These are phyloP conservation scores for Leptopilina clavipes DNA, from an alignment of 1,140 invertebrate genomes.

Conservation along the genomic window DNA sequence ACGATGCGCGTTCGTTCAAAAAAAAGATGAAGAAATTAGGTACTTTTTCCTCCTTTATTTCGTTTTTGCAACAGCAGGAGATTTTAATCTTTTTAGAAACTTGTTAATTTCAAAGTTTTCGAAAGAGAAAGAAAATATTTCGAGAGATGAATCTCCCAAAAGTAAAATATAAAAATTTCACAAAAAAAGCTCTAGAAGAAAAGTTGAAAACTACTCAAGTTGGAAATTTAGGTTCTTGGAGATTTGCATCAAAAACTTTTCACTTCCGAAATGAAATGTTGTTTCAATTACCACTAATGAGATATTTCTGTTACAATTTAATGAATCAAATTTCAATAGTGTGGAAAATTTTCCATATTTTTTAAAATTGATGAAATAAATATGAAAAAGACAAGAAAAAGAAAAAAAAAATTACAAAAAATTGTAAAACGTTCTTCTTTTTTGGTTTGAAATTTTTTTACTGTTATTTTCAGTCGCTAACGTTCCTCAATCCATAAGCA, in stretches of 20 bases:
- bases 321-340: too few relatives aligned
- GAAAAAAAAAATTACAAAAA: too few relatives aligned
- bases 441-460: too few relatives aligned
- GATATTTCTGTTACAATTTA: neutral
- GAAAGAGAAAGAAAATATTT: neutral
- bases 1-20: neutral
- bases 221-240: neutral
- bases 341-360: too few relatives aligned
- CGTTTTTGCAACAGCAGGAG: too few relatives aligned
- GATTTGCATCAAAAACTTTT: conserved; percentile 15
- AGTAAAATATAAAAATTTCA: conserved; percentile 14
- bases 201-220: conserved; percentile 6
- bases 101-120: neutral
- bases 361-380: too few relatives aligned
- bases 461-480: neutral
- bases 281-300: neutral
- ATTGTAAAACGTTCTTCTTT: too few relatives aligned
- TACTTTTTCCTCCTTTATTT: neutral
- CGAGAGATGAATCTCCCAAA: neutral
- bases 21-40: neutral
- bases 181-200: neutral
- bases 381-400: too few relatives aligned
- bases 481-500: neutral
- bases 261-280: conserved; percentile 12
- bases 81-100: neutral